phyloP scores from a whole-genome alignment of 1,140 invertebrate species.

The Antheraea pernyi region DNA sequence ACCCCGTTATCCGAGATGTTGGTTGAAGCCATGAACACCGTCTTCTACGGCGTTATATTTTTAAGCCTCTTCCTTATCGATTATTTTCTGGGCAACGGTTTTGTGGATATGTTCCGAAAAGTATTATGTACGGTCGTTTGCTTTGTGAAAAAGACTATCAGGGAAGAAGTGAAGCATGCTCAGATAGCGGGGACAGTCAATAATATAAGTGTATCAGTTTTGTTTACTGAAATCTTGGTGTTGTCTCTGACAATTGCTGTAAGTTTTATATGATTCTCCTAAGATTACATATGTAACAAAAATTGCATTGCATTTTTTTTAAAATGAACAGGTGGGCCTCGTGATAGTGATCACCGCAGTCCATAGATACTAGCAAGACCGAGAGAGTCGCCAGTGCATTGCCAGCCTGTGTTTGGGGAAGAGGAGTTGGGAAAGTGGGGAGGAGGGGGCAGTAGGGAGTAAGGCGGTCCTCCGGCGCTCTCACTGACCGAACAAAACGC shows the following conservation, averaged over 20 bases:
- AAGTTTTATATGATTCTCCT: conserved; percentile 18
- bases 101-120: conserved; percentile 40
- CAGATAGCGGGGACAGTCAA: conserved; percentile 26
- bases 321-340: no score
- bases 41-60: conserved; percentile 40
- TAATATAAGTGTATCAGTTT: conserved; percentile 38
- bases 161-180: conserved; percentile 35
- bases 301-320: no score
- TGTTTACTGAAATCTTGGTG: conserved; percentile 46
- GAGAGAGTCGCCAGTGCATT: no score
- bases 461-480: no score
- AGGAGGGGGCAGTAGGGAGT: no score
- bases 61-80: conserved; percentile 47
- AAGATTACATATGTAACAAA: no score
- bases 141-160: conserved; percentile 41
- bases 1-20: conserved; percentile 33
- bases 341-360: no score
- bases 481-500: no score
- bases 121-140: conserved; percentile 41
- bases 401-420: no score
- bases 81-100: conserved; percentile 53
- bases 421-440: no score
- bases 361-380: no score
- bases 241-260: conserved; percentile 47
- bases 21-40: conserved; percentile 20